A percentile compares a stretch with the other conserved stretches of the same genome.
phyloP scores from a whole-genome alignment of 2,113 vertebrate species.

The Eonycteris spelaea region DNA sequence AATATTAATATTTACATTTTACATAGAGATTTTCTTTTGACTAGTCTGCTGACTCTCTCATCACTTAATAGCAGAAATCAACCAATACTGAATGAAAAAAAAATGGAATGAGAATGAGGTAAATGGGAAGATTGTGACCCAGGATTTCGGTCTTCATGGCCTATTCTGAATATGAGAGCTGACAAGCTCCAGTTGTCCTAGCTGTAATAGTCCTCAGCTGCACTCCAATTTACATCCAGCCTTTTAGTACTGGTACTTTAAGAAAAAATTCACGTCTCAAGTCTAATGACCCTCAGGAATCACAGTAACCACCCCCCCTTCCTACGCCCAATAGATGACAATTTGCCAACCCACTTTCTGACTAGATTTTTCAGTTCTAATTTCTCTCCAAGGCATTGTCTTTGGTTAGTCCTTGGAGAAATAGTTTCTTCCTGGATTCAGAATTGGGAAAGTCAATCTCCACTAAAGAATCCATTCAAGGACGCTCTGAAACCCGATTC shows the following conservation, averaged over 20 bases:
- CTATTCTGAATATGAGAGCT: neutral
- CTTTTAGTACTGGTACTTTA: constrained; percentile 23
- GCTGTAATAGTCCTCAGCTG: neutral
- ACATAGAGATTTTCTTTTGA: constrained; percentile 82
- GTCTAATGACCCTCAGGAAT: neutral
- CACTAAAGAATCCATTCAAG: neutral
- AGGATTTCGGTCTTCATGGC: neutral
- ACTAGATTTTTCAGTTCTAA: neutral
- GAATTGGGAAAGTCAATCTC: neutral
- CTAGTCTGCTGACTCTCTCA: constrained; percentile 80
- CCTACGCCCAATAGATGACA: neutral
- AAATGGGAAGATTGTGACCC: neutral
- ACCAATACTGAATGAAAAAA: neutral
- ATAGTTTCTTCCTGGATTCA: neutral
- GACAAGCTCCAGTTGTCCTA: neutral
- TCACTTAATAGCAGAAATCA: constrained; percentile 70
- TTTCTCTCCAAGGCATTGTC: neutral
- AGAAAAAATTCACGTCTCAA: neutral
- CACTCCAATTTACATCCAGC: neutral
- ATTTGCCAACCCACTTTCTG: neutral
- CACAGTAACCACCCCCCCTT: neutral
- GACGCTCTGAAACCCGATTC: neutral
- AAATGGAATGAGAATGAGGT: constrained; percentile 45
- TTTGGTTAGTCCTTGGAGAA: neutral
- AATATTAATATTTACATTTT: constrained; percentile 89